phyloP scores from a whole-genome alignment of 2,113 vertebrate species.

The Hippocampus guttulatus region DNA sequence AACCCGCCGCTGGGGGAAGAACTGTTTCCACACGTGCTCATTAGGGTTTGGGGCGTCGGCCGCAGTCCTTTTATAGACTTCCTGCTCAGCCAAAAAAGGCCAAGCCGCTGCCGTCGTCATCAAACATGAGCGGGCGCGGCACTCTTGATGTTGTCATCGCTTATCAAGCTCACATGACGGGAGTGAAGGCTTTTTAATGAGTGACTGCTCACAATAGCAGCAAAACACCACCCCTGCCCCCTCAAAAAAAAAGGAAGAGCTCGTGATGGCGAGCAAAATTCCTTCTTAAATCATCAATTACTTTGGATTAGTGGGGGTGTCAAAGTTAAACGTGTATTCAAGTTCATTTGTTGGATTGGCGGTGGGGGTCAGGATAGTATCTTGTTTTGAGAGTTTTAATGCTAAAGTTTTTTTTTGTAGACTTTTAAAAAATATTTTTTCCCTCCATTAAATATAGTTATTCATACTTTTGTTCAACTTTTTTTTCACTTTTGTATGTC shows the following conservation, averaged over 20 bases:
- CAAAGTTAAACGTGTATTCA: not conserved
- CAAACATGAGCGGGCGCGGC: not conserved
- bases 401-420: too few species aligned
- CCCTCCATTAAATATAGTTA: too few species aligned
- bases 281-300: not conserved
- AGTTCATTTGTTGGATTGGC: not conserved
- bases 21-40: constrained; percentile 38
- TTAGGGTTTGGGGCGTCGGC: constrained; percentile 51
- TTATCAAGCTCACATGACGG: not conserved
- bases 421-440: too few species aligned
- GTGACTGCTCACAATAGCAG: not conserved
- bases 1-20: constrained; percentile 17
- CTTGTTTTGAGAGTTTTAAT: too few species aligned
- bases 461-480: too few species aligned
- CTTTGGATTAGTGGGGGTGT: not conserved
- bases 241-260: not conserved
- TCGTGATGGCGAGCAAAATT: not conserved
- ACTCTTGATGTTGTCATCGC: not conserved
- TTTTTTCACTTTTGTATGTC: too few species aligned
- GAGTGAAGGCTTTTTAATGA: too few species aligned
- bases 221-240: not conserved
- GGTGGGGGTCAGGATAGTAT: too few species aligned
- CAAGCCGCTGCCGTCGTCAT: not conserved
- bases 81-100: constrained; percentile 1
- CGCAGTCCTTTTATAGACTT: constrained; percentile 26